Evolutionary conservation across 2,113 vertebrate species (phyloP).

Genomic region (Protobothrops flavoviridis): DNA sequence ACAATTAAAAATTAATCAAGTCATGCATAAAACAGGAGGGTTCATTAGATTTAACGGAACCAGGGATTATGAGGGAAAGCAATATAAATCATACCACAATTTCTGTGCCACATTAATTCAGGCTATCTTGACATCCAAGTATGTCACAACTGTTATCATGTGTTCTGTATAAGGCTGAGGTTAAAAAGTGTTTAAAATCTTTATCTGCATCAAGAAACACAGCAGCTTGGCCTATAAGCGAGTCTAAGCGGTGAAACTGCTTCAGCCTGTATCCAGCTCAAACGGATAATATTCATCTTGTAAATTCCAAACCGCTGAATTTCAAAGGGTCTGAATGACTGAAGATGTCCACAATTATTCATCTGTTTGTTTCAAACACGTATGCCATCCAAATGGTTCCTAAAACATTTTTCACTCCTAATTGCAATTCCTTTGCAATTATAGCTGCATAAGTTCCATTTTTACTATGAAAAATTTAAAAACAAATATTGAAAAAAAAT

Average conservation of each 20-base stretch:
- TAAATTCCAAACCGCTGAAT: neutral
- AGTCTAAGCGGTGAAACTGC: neutral
- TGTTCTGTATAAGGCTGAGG: neutral
- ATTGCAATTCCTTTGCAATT: neutral
- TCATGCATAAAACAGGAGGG: neutral
- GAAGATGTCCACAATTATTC: neutral
- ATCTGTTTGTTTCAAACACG: neutral
- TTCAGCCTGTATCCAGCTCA: neutral
- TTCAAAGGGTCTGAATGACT: neutral
- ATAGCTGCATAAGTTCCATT: too few species aligned
- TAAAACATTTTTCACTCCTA: neutral
- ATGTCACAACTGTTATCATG: neutral
- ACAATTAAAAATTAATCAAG: neutral
- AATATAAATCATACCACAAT: neutral
- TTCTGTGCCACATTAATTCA: neutral
- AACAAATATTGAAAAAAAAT: too few species aligned
- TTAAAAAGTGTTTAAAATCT: neutral
- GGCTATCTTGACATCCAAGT: neutral
- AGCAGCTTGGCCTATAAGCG: neutral
- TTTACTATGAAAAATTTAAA: too few species aligned
- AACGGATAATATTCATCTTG: neutral
- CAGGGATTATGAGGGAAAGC: neutral
- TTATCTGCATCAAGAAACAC: neutral
- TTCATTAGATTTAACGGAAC: neutral
- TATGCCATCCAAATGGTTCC: neutral